phyloP scores from a whole-genome alignment of 2,888 invertebrate species.

The Dioctria linearis region DNA sequence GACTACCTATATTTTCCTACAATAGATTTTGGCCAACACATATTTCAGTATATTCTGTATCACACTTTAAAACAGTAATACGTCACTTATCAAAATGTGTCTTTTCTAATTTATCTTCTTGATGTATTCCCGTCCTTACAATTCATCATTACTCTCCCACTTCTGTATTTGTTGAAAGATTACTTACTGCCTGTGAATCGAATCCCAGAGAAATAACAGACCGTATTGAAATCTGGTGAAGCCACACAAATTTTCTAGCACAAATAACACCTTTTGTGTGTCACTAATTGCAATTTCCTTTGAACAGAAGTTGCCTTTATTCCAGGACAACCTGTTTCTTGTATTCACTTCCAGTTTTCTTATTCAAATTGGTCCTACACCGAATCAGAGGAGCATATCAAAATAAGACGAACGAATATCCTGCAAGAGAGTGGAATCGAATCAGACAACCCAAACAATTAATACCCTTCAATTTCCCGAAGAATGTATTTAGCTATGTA shows the following conservation, averaged over 20 bases:
- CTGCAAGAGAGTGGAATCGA: background rate
- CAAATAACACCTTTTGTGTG: slow-evolving; percentile 47
- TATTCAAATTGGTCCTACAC: slow-evolving; percentile 26
- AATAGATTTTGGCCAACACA: no score
- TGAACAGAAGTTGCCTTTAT: background rate
- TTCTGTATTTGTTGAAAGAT: background rate
- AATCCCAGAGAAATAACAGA: background rate
- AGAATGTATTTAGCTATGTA: background rate
- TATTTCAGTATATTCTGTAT: no score
- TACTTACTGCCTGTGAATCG: background rate
- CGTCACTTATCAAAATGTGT: no score
- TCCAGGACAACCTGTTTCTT: background rate
- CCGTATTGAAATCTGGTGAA: slow-evolving; percentile 20
- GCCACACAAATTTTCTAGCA: slow-evolving; percentile 15
- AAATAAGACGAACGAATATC: slow-evolving; percentile 21
- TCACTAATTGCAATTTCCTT: slow-evolving; percentile 52
- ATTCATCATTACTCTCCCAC: background rate
- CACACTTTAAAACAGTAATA: no score
- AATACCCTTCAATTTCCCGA: background rate
- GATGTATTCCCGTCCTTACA: background rate
- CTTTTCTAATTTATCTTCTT: no score
- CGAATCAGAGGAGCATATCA: slow-evolving; percentile 4
- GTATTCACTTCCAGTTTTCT: slow-evolving; percentile 29
- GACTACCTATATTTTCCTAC: no score
- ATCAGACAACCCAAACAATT: slow-evolving; percentile 28